A percentile compares a stretch with the other conserved stretches of the same genome.
These are phyloP conservation scores for Cryptomyrus ogoouensis DNA, from an alignment of 2,113 vertebrate species.

Conservation along the genomic window DNA sequence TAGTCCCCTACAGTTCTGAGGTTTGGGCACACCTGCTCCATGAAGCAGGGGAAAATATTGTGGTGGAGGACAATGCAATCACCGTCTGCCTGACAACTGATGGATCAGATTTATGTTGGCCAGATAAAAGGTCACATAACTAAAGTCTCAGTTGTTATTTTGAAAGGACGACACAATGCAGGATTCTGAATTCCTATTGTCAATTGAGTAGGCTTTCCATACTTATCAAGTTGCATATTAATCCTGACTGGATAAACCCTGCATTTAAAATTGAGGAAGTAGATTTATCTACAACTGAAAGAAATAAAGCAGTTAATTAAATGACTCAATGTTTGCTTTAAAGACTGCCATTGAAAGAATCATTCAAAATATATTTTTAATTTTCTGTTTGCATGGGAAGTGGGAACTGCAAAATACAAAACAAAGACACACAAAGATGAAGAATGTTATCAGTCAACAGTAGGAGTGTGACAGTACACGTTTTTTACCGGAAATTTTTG, in stretches of 20 bases:
- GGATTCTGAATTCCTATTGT: conserved; percentile 37
- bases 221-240: conserved; percentile 27
- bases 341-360: neutral
- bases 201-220: conserved; percentile 40
- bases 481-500: too few species aligned
- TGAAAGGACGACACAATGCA: conserved; percentile 56
- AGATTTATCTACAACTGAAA: neutral
- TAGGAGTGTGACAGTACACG: too few species aligned
- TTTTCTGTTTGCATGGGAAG: neutral
- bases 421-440: neutral
- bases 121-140: conserved; percentile 65
- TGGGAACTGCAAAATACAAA: neutral
- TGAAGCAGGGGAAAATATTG: conserved; percentile 46
- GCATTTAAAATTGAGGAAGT: conserved; percentile 15
- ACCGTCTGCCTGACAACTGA: conserved; percentile 42
- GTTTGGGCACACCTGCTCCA: conserved; percentile 39
- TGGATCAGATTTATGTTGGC: conserved; percentile 59
- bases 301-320: neutral
- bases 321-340: neutral
- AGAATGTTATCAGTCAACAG: neutral
- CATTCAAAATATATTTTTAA: neutral
- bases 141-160: conserved; percentile 59
- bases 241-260: conserved; percentile 35
- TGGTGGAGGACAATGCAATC: conserved; percentile 50
- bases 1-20: conserved; percentile 24